Evolutionary conservation across 2,888 invertebrate genomes (phyloP).

Genomic region (Cataglyphis livida): DNA sequence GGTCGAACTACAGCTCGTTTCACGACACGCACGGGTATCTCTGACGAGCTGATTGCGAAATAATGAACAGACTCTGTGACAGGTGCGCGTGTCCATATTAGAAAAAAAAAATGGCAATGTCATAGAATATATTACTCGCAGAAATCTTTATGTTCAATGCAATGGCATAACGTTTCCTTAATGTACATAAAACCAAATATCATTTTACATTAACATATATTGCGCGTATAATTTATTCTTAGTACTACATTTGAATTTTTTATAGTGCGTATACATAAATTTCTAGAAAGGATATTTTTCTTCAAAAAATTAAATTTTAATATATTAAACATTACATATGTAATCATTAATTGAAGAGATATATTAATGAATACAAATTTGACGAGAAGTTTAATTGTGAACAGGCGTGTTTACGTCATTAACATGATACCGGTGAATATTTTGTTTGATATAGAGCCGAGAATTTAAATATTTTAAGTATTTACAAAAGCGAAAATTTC

Average conservation of each 20-base stretch:
- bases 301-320: neutral
- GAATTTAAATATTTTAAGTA: neutral
- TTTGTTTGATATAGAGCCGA: neutral
- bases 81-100: neutral
- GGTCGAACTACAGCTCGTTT: slow-evolving; percentile 54
- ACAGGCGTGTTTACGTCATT: neutral
- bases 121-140: neutral
- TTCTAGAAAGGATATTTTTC: neutral
- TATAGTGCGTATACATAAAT: neutral
- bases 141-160: neutral
- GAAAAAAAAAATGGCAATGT: neutral
- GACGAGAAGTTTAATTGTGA: neutral
- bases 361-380: neutral
- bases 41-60: slow-evolving; percentile 23
- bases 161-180: neutral
- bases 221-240: neutral
- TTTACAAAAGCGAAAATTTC: neutral
- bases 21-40: slow-evolving; percentile 21
- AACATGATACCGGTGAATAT: neutral
- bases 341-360: neutral
- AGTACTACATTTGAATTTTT: neutral
- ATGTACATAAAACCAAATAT: neutral
- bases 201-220: neutral
- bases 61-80: slow-evolving; percentile 9
- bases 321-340: neutral